Evolutionary conservation across 2,113 vertebrate species (phyloP).

Genomic region (Opisthocomus hoazin): DNA sequence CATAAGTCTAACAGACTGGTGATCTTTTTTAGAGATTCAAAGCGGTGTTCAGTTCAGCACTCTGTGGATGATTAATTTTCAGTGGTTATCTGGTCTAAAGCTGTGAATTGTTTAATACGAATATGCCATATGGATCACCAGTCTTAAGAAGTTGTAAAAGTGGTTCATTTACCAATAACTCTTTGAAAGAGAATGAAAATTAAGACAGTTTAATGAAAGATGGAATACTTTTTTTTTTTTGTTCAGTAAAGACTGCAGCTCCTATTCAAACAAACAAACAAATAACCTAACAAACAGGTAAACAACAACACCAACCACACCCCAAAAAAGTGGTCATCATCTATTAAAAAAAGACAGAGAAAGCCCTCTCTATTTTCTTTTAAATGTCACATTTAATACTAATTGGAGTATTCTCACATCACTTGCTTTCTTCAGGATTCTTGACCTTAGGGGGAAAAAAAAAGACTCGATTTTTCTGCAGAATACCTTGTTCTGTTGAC

Average conservation of each 20-base stretch:
- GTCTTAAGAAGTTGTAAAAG: slow-evolving; percentile 43
- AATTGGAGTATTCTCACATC: background rate
- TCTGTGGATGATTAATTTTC: slow-evolving; percentile 64
- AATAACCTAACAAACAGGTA: too few species aligned
- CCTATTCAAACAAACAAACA: background rate
- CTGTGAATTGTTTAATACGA: slow-evolving; percentile 59
- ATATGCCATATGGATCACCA: slow-evolving; percentile 51
- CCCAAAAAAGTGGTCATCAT: background rate
- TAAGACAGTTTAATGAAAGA: background rate
- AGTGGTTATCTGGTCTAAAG: slow-evolving; percentile 58
- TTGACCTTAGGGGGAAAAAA: background rate
- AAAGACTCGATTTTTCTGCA: background rate
- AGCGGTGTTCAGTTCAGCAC: slow-evolving; percentile 20
- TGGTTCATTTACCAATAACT: slow-evolving; percentile 30
- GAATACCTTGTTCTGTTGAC: background rate
- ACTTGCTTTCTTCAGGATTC: background rate
- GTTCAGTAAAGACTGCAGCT: background rate
- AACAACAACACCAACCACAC: background rate
- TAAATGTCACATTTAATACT: background rate
- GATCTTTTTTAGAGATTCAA: slow-evolving; percentile 63
- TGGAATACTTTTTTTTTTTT: background rate
- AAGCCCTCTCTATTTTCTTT: background rate
- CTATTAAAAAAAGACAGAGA: background rate
- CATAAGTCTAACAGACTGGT: slow-evolving; percentile 52
- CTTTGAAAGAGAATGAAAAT: slow-evolving; percentile 23